These are phyloP conservation scores for Pterocles burchelli DNA, from an alignment of 2,113 vertebrate species.

Conservation along the genomic window DNA sequence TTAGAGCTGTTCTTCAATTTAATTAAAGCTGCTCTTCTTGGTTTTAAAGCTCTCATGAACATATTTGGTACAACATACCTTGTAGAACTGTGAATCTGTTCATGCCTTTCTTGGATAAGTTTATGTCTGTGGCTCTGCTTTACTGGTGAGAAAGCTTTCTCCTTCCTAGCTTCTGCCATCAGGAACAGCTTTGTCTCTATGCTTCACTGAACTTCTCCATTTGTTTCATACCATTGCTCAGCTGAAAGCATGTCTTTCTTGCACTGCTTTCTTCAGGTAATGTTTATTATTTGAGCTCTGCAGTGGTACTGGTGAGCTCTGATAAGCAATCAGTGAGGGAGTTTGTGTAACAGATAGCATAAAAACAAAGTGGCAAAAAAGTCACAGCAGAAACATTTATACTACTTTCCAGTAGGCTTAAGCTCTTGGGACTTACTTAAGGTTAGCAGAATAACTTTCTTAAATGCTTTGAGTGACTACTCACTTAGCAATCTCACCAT, in stretches of 20 bases:
- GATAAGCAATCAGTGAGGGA: background rate
- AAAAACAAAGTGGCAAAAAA: background rate
- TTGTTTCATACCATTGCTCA: background rate
- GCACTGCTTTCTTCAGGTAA: background rate
- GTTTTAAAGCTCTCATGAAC: background rate
- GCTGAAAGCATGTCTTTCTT: background rate
- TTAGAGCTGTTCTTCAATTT: slow-evolving; percentile 43
- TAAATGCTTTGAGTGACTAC: background rate
- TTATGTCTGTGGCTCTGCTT: background rate
- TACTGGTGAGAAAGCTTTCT: background rate
- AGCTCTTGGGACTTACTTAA: background rate
- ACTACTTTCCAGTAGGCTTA: background rate
- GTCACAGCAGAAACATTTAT: background rate
- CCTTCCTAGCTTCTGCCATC: background rate
- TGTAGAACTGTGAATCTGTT: background rate
- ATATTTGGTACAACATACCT: background rate
- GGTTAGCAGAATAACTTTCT: background rate
- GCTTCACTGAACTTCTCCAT: background rate
- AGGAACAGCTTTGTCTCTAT: background rate
- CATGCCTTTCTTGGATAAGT: background rate
- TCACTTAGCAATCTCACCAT: background rate
- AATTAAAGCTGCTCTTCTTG: slow-evolving; percentile 34
- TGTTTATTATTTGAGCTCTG: background rate
- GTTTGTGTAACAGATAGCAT: background rate
- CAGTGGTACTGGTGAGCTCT: background rate